phyloP scores from a whole-genome alignment of 2,797 vertebrate species.

The Coregonus sp. region DNA sequence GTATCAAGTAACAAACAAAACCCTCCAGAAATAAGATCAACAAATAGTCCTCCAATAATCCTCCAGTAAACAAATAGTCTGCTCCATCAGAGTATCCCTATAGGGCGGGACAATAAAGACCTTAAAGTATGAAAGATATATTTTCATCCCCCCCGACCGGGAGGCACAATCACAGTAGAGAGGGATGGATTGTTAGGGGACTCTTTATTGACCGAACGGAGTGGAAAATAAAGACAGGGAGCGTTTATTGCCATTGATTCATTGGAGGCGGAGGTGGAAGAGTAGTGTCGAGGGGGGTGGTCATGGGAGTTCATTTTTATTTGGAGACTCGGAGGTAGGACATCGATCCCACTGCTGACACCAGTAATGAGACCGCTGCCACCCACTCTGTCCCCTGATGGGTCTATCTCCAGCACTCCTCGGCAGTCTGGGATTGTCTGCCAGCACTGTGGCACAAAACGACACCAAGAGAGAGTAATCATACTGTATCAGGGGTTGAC shows the following conservation, averaged over 20 bases:
- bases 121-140: constrained; percentile 38
- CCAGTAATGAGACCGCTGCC: constrained; percentile 48
- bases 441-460: neutral
- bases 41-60: neutral
- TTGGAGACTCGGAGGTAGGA: constrained; percentile 24
- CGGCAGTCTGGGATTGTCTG: neutral
- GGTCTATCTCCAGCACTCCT: neutral
- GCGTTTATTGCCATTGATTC: constrained; percentile 59
- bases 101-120: constrained; percentile 21
- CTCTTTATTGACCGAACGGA: constrained; percentile 37
- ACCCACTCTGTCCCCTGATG: constrained; percentile 1
- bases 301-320: constrained; percentile 38
- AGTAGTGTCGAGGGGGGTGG: constrained; percentile 20
- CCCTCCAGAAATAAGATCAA: constrained; percentile 9
- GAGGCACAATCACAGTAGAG: constrained; percentile 38
- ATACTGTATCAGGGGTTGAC: neutral
- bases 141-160: neutral
- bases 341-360: constrained; percentile 52
- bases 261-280: constrained; percentile 6
- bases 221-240: constrained; percentile 21
- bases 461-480: neutral
- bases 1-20: neutral
- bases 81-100: constrained; percentile 31
- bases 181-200: constrained; percentile 17
- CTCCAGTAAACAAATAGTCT: neutral